A percentile compares a stretch with the other conserved stretches of the same genome.
phyloP scores from a whole-genome alignment of 2,888 invertebrate genomes.

The Exocentrus adspersus region DNA sequence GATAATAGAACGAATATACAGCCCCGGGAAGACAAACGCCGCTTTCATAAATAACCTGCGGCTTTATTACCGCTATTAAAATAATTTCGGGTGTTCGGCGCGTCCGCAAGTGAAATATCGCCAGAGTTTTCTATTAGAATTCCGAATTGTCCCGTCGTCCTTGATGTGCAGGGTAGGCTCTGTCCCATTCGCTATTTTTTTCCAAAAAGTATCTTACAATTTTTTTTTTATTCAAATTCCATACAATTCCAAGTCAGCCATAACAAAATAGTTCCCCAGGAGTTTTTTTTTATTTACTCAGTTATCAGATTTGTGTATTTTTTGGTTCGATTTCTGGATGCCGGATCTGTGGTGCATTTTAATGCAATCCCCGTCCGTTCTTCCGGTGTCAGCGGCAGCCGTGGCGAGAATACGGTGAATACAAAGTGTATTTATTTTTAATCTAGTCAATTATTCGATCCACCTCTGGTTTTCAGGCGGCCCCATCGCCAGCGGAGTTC shows the following conservation, averaged over 20 bases:
- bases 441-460: slow-evolving; percentile 42
- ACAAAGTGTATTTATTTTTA: slow-evolving; percentile 43
- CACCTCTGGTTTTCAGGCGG: too few relatives aligned
- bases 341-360: slow-evolving; percentile 54
- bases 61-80: slow-evolving; percentile 60
- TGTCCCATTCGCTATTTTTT: too few relatives aligned
- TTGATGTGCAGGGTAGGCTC: not conserved
- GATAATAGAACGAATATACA: slow-evolving; percentile 22
- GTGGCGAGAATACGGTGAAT: slow-evolving; percentile 39
- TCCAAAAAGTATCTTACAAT: too few relatives aligned
- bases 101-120: slow-evolving; percentile 58
- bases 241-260: too few relatives aligned
- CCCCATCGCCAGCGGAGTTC: not conserved
- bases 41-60: slow-evolving; percentile 54
- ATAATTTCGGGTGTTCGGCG: slow-evolving; percentile 59
- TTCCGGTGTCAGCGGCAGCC: slow-evolving; percentile 46
- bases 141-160: slow-evolving; percentile 53
- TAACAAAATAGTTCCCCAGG: too few relatives aligned
- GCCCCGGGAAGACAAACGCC: slow-evolving; percentile 39
- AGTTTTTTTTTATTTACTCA: too few relatives aligned
- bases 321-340: too few relatives aligned
- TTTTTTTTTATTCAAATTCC: too few relatives aligned
- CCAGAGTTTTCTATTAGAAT: slow-evolving; percentile 59
- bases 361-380: slow-evolving; percentile 46
- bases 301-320: too few relatives aligned